Base-by-base conservation (phyloP, 2,888 invertebrate genomes). In the Heliconius aoede region DNA sequence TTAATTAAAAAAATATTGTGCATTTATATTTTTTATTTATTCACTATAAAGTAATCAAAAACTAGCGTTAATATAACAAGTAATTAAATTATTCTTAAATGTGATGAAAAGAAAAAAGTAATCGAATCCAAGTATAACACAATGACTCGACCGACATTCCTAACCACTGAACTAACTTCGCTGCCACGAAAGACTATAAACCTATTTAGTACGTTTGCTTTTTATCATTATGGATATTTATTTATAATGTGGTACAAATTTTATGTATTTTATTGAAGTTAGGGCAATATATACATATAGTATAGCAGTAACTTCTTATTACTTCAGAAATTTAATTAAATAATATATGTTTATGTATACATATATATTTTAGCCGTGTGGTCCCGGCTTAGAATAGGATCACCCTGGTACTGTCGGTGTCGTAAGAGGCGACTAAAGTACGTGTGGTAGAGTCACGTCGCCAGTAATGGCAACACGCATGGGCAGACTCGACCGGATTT, bases 121-220 rank as follows among this genome's bases (percentile, higher is more conserved):
- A 28, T 60, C 60, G 13, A 68, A 68, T 51, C 26, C 51, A 68
- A 51, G 28, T 68, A 68, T 68, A 68, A 51, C 28, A 51, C 36
- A 26, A 62, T 36, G 77, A 71, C 30, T 71, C 69, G 65, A 65
- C 77, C 71, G 74, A 72, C 77, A 74, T 77, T 72, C 77, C 69
- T 61, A 21, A 51, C 51, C 15, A 64, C 36, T 64, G n/a, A n/a
- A 24, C 60, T 15, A 60, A 8, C 60, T 15, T 13, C 60, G 26
- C 60, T 60, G 28, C 60, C 7, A 26, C 15, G 60, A 60, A 28
- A 15, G 4, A 60, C n/a, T 11, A 32, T 64, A 68, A 36, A 40
- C 26, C 68, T 46, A 21, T 46, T 65, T 68, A 46, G 21, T 67
- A 26, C 15, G 4, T 67, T 67, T 26, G 18, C 26, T 46, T 24